Percentiles rank a stretch among this genome's conserved stretches.
Conservation (phyloP, 2,113 vertebrate species). For the Platanista minor region DNA sequence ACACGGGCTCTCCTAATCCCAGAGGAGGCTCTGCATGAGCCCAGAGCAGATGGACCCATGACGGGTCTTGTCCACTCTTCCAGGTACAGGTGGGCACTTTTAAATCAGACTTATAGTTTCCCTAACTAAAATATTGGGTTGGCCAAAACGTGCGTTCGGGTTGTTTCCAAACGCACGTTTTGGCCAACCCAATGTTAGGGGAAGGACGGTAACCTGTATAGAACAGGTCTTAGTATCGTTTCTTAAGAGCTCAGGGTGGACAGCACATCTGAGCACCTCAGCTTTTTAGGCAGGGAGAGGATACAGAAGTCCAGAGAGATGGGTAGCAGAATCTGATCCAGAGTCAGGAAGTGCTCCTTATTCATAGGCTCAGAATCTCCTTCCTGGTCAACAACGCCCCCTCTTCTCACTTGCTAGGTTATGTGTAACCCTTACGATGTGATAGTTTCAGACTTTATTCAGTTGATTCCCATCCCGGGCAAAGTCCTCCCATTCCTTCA, state of each 20-base stretch:
- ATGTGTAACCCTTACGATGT: background rate
- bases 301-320: background rate
- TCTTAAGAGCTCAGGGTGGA: background rate
- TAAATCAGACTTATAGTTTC: background rate
- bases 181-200: background rate
- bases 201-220: background rate
- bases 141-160: too few species aligned
- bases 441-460: background rate
- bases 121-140: background rate
- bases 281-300: background rate
- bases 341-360: background rate
- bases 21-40: background rate
- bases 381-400: background rate
- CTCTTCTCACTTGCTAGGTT: background rate
- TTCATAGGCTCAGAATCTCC: background rate
- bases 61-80: background rate
- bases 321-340: background rate
- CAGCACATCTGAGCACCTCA: background rate
- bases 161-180: too few species aligned
- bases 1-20: accelerated
- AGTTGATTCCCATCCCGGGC: background rate
- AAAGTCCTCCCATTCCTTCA: background rate
- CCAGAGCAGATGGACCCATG: background rate
- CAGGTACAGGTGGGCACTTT: background rate
- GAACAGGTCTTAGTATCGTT: background rate